Conservation (phyloP, 2,888 invertebrate genomes). For the Trachelus troglodyta region DNA sequence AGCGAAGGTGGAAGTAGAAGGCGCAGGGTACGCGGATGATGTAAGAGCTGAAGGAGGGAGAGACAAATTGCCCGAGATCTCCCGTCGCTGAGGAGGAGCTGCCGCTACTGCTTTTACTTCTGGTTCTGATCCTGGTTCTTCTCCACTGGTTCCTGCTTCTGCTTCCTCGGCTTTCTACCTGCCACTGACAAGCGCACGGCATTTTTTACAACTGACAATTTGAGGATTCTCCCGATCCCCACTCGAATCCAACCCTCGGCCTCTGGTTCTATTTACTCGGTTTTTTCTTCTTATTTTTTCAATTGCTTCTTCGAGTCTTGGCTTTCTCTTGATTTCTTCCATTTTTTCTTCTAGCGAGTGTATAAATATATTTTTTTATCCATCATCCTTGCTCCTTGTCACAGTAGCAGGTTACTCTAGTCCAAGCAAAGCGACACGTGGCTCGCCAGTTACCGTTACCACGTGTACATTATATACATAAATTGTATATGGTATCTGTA, state of each 20-base stretch:
- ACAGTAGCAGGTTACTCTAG: not conserved
- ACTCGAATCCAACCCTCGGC: not conserved
- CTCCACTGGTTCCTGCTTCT: conserved; percentile 4
- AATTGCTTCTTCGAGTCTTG: not conserved
- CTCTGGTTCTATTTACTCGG: not conserved
- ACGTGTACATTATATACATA: not conserved
- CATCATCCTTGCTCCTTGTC: not conserved
- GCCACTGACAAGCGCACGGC: conserved; percentile 20
- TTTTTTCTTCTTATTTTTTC: not conserved
- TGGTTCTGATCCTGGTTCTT: not conserved
- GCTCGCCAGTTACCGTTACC: not conserved
- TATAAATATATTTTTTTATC: not conserved
- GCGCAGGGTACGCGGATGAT: conserved; percentile 12
- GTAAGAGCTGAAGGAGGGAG: conserved; percentile 29
- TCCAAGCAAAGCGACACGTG: not conserved
- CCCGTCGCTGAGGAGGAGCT: conserved; percentile 17
- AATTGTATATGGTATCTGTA: not conserved
- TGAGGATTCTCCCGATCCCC: not conserved
- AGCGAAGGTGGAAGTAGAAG: conserved; percentile 14
- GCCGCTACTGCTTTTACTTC: conserved; percentile 17
- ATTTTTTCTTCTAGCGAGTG: not conserved
- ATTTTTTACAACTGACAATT: not conserved
- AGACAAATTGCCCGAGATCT: conserved; percentile 49
- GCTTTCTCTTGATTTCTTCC: not conserved
- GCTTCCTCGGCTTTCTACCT: conserved; percentile 18